Evolutionary conservation across 2,888 invertebrate species (phyloP).

Genomic region (Melitaea athalia): DNA sequence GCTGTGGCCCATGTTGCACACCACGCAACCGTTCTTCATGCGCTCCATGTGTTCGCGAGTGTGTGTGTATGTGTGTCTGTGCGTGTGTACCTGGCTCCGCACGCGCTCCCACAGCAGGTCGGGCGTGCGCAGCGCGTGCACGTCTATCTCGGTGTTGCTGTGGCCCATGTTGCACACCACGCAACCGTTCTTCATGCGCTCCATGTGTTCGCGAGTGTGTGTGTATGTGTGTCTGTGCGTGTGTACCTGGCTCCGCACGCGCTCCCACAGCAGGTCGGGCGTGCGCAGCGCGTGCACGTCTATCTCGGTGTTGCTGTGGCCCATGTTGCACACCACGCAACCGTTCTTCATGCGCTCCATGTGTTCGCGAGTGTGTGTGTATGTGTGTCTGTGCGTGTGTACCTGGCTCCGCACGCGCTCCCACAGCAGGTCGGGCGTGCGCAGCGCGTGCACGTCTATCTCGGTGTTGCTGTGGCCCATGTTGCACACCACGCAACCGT

Average conservation of each 20-base stretch:
- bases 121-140: conserved; percentile 94
- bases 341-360: conserved; percentile 99
- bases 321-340: conserved; percentile 98
- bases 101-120: conserved; percentile 99
- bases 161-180: conserved; percentile 99
- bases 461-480: conserved; percentile 99
- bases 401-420: conserved; percentile 89
- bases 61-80: no score
- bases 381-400: neutral
- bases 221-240: no score
- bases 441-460: conserved; percentile 92
- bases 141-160: conserved; percentile 96
- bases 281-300: conserved; percentile 96
- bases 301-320: conserved; percentile 96
- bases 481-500: conserved; percentile 96
- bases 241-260: conserved; percentile 84
- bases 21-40: conserved; percentile 97
- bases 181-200: conserved; percentile 97
- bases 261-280: conserved; percentile 98
- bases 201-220: conserved; percentile 96
- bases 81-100: conserved; percentile 62
- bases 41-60: conserved; percentile 97
- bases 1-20: conserved; percentile 99
- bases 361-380: conserved; percentile 89
- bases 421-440: conserved; percentile 98